Conservation (phyloP, 2,888 invertebrate species). For the Laspeyria flexula region DNA sequence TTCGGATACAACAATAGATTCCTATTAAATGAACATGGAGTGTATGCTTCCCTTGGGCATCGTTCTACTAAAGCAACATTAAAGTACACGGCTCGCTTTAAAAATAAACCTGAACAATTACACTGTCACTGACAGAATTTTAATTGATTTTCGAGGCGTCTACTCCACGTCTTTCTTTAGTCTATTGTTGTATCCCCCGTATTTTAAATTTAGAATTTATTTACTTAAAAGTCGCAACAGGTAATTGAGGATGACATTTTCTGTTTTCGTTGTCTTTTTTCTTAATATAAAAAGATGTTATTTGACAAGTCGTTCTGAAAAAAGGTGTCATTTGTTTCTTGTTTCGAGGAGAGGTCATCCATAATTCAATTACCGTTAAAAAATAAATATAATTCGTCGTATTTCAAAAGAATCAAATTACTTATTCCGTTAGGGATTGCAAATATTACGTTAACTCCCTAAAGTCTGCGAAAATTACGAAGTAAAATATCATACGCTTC, state of each 20-base stretch:
- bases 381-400: too few relatives aligned
- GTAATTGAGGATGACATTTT: background rate
- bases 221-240: constrained; percentile 8
- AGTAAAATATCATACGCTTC: too few relatives aligned
- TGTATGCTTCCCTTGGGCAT: constrained; percentile 60
- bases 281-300: too few relatives aligned
- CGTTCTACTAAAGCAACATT: constrained; percentile 56
- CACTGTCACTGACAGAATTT: constrained; percentile 53
- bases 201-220: constrained; percentile 14
- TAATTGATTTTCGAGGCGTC: constrained; percentile 54
- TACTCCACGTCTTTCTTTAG: background rate
- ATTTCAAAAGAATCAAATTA: too few relatives aligned
- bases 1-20: constrained; percentile 62
- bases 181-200: constrained; percentile 19
- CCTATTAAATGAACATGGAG: constrained; percentile 69
- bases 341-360: too few relatives aligned
- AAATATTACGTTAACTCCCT: too few relatives aligned
- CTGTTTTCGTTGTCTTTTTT: too few relatives aligned
- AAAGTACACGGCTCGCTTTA: constrained; percentile 46
- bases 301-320: too few relatives aligned
- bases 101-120: constrained; percentile 58
- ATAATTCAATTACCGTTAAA: too few relatives aligned
- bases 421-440: too few relatives aligned
- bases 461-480: too few relatives aligned
- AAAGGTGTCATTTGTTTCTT: too few relatives aligned